Evolutionary conservation across 1,140 invertebrate species (phyloP), one percentile per base, ranked within the genome.

Genomic region (Bemisia tabaci): DNA sequence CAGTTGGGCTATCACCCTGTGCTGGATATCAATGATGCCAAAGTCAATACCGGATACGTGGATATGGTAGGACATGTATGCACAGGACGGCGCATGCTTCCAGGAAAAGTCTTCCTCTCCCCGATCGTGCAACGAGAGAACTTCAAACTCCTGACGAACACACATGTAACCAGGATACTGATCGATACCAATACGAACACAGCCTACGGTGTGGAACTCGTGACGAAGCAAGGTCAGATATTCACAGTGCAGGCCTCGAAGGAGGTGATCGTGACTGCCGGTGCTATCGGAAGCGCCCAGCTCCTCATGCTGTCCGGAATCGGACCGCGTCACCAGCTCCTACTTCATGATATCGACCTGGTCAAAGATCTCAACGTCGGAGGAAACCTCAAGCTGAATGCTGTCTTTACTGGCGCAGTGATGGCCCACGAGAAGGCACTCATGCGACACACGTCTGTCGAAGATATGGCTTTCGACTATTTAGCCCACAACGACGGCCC

Each of bases 271-370:
- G 70, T 92, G 12, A 87, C 87, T 1, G 89, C 89, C 1, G 90
- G 90, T 0, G 82, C 88, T 0, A 87, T 93, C 11, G 90, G 89
- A 62, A 85, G 83, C 21, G 86, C 91, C 0, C 89, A 92, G 68
- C 73, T 95, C 25, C 76, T 95, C 61, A 91, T 95, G 89, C 73
- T 94, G 0, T 93, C 90, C 0, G 92, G 92, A 0, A 81, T 94
- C 60, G 92, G 92, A 0, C 91, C 90, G 0, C 81, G 79, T 33
- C 79, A 86, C 2, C 89, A 94, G 67, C 78, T 95, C 5, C 74
- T 77, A 60, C 76, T 86, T 27, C 75, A 88, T 24, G 84, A 85
- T 12, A 89, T 92, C 26, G 80, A 81, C 2, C 82, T 89, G 0
- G 68, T 91, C 0, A 84, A 83, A 71, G 83, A 93, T 75, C 77